Percentiles rank a stretch among this genome's conserved stretches.
Conservation (phyloP, 1,140 invertebrate genomes). For the Argopecten irradians region DNA sequence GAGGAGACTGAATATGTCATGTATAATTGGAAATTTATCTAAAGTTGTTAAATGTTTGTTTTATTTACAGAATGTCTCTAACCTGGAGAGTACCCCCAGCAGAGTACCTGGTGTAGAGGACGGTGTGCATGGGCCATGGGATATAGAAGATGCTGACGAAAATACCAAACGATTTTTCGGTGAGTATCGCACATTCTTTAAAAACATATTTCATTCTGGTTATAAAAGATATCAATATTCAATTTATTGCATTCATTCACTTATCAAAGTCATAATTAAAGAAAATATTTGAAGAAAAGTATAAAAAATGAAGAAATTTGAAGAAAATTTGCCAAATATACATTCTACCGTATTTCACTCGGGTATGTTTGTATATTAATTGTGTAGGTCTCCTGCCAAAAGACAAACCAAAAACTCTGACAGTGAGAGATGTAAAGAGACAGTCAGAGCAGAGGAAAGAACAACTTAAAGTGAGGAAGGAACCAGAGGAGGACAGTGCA, state of each 20-base stretch:
- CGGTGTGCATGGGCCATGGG: slow-evolving; percentile 61
- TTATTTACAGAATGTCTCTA: neutral
- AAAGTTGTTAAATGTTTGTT: neutral
- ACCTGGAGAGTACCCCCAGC: neutral
- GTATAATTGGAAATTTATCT: too few species aligned
- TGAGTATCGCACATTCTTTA: slow-evolving; percentile 58
- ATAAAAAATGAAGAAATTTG: neutral
- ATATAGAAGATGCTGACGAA: slow-evolving; percentile 81
- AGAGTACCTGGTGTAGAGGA: slow-evolving; percentile 24
- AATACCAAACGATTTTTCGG: slow-evolving; percentile 81
- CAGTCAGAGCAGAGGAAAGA: slow-evolving; percentile 84
- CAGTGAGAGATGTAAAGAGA: slow-evolving; percentile 93
- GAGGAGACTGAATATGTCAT: too few species aligned
- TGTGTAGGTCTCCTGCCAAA: slow-evolving; percentile 84
- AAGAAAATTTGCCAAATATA: neutral
- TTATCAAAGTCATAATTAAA: neutral
- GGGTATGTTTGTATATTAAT: slow-evolving; percentile 33
- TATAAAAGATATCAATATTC: neutral
- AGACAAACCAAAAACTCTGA: slow-evolving; percentile 88
- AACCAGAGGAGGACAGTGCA: slow-evolving; percentile 18
- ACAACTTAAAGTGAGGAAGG: slow-evolving; percentile 60
- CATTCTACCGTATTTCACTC: neutral
- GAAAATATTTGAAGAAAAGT: neutral
- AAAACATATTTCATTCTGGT: neutral
- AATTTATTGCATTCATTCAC: neutral